Percentiles rank a stretch among this genome's conserved stretches.
Evolutionary conservation across 1,140 invertebrate species (phyloP).

Genomic region (Drosophila paulistorum): DNA sequence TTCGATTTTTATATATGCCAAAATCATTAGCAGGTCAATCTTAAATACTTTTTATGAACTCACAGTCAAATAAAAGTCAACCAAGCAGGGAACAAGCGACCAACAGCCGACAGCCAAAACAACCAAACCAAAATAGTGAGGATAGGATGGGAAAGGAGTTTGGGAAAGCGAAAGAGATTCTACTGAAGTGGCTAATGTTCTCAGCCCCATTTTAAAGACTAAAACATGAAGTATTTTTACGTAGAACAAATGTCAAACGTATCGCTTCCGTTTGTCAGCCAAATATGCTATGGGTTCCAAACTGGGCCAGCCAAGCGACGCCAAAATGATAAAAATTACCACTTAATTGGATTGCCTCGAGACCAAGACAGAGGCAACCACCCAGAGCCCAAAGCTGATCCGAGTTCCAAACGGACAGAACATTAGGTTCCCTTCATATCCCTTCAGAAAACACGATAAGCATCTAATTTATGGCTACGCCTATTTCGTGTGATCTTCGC

Average conservation of each 20-base stretch:
- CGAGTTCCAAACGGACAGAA: neutral
- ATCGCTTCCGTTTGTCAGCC: conserved; percentile 76
- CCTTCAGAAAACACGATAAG: conserved; percentile 55
- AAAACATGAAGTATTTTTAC: conserved; percentile 50
- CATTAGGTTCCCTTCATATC: conserved; percentile 15
- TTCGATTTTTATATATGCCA: conserved; percentile 39
- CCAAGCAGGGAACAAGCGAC: conserved; percentile 30
- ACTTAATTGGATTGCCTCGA: conserved; percentile 67
- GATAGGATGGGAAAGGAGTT: neutral
- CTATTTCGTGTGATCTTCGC: conserved; percentile 53
- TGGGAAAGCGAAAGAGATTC: neutral
- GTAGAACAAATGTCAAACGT: conserved; percentile 67
- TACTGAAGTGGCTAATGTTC: conserved; percentile 16
- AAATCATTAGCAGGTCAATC: conserved; percentile 55
- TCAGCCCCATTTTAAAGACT: neutral
- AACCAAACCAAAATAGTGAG: neutral
- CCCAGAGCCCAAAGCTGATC: conserved; percentile 40
- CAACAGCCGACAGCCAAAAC: neutral
- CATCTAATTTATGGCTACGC: conserved; percentile 75
- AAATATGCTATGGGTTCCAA: conserved; percentile 40
- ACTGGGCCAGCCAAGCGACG: conserved; percentile 40
- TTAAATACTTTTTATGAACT: conserved; percentile 75
- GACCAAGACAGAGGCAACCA: conserved; percentile 40
- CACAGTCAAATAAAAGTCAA: conserved; percentile 55
- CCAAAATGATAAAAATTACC: conserved; percentile 73